Evolutionary conservation across 2,888 invertebrate species (phyloP), one percentile per base, ranked within the genome.

Genomic region (Periphyllus acericola): DNA sequence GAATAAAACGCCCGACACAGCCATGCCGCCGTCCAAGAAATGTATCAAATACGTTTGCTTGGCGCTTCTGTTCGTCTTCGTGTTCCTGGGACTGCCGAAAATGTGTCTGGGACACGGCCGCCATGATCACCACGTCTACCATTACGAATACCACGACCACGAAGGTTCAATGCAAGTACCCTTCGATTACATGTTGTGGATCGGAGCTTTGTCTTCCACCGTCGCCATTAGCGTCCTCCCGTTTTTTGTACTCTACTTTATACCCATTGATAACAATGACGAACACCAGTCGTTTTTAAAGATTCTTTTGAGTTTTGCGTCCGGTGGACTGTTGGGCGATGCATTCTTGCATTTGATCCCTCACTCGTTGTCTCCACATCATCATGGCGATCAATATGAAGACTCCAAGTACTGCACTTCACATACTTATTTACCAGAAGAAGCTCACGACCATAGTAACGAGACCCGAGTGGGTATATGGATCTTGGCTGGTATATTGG

Each of bases 281-380:
- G 95, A 96, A 90, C 96, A 96, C 91, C 94, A 96, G 91, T 96
- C 97, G 1, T 92, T 97, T 71, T 92, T 99, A 14, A 99, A 99
- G 92, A 94, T 99, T 89, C 93, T 98, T 80, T 92, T 98, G 78
- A 97, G 97, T 29, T 98, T 98, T 92, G 98, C 98, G 0, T 97
- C 98, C 1, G 98, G 98, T 75, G 98, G 99, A 78, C 93, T 99
- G 25, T 93, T 99, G 0, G 99, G 99, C 14, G 99, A 99, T 93
- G 99, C 99, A 0, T 99, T 99, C 92, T 93, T 99, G 11, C 99
- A 99, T 92, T 93, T 99, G 89, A 99, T 99, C 91, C 99, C 99
- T 1, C 99, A 99, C 92, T 98, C 99, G 79, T 94, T 95, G 52
- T 93, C 93, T 90, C 94, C 94, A 86, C 83, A 88, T 21, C 93